Conservation (phyloP, 1,140 invertebrate species). For the Cotesia typhae region DNA sequence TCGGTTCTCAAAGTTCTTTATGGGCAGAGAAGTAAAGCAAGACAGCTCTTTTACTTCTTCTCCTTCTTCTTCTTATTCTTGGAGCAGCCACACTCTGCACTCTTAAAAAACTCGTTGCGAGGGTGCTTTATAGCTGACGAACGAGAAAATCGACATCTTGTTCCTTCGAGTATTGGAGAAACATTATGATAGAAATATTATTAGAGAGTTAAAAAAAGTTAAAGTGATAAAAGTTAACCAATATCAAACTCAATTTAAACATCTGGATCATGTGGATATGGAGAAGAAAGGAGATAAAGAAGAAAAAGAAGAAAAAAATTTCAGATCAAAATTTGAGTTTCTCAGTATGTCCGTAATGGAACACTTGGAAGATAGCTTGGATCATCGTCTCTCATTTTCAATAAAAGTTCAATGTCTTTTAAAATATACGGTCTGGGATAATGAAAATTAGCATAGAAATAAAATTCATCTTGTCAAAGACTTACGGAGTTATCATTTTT, state of each 20-base stretch:
- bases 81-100: neutral
- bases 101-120: slow-evolving; percentile 14
- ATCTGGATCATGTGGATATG: neutral
- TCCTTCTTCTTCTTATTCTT: neutral
- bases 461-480: no score
- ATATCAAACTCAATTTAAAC: slow-evolving; percentile 9
- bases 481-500: no score
- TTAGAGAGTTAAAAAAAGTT: neutral
- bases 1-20: neutral
- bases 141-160: slow-evolving; percentile 18
- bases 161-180: slow-evolving; percentile 18
- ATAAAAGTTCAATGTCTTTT: no score
- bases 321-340: no score
- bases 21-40: neutral
- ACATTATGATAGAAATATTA: slow-evolving; percentile 18
- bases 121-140: neutral
- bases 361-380: no score
- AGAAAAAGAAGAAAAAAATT: no score
- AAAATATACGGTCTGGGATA: no score
- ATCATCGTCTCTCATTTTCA: no score
- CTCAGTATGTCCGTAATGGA: no score
- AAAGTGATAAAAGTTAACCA: slow-evolving; percentile 16
- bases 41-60: slow-evolving; percentile 2
- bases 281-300: no score
- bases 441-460: no score